A percentile compares a stretch with the other conserved stretches of the same genome.
These are phyloP conservation scores for Hermetia illucens DNA, from an alignment of 1,140 invertebrate species.

Conservation along the genomic window DNA sequence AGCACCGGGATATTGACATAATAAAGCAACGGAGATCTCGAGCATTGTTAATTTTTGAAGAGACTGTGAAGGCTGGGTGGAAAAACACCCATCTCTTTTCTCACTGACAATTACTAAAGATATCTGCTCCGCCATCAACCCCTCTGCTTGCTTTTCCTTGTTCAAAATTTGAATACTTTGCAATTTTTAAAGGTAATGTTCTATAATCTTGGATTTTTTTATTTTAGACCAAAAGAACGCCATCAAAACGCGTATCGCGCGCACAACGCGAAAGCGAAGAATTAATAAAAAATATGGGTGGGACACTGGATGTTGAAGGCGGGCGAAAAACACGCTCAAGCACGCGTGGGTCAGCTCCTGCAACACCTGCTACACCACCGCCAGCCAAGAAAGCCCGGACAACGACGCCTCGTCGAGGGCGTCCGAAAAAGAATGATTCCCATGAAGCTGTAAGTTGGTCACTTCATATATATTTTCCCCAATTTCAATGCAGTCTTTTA, in stretches of 20 bases:
- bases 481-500: background rate
- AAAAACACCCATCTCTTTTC: too few relatives aligned
- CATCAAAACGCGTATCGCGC: constrained; percentile 20
- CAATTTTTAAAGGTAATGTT: too few relatives aligned
- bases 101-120: too few relatives aligned
- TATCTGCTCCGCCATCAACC: too few relatives aligned
- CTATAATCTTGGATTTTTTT: too few relatives aligned
- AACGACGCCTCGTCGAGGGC: constrained; percentile 11
- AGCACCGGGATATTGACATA: too few relatives aligned
- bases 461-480: background rate
- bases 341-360: constrained; percentile 22
- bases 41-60: too few relatives aligned
- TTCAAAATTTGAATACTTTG: too few relatives aligned
- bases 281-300: constrained; percentile 24
- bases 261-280: constrained; percentile 27
- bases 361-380: constrained; percentile 15
- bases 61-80: too few relatives aligned
- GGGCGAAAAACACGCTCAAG: constrained; percentile 25
- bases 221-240: constrained; percentile 21
- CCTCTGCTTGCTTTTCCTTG: too few relatives aligned
- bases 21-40: too few relatives aligned
- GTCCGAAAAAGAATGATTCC: constrained; percentile 1
- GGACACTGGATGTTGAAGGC: constrained; percentile 20
- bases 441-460: background rate
- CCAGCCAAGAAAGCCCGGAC: constrained; percentile 25